Conservation (phyloP, 2,888 invertebrate species). For the Eudasyphora cyanicolor region DNA sequence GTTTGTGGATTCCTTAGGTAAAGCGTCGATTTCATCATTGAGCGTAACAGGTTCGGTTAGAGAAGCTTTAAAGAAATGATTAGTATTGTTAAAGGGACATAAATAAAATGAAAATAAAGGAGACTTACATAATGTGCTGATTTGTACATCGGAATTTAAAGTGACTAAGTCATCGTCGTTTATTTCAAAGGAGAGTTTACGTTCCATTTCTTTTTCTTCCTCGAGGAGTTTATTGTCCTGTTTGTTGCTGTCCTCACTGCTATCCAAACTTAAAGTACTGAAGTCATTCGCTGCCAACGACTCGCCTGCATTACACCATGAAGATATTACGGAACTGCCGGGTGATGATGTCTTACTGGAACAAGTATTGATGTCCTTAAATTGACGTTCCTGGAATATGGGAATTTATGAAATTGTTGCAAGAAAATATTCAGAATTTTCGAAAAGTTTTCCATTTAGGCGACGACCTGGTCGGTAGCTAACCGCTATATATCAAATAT, state of each 20-base stretch:
- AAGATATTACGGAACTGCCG: conserved; percentile 76
- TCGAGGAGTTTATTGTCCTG: conserved; percentile 63
- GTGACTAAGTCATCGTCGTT: conserved; percentile 72
- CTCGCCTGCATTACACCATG: conserved; percentile 83
- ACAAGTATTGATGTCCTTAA: conserved; percentile 70
- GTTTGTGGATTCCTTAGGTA: conserved; percentile 18
- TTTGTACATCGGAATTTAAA: conserved; percentile 74
- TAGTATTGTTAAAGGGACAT: too few relatives aligned
- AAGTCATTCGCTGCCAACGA: conserved; percentile 84
- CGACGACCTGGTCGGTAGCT: too few relatives aligned
- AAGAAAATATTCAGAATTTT: too few relatives aligned
- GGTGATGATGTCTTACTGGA: conserved; percentile 75
- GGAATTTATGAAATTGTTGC: too few relatives aligned
- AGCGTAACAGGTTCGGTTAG: conserved; percentile 66
- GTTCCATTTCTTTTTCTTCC: conserved; percentile 47
- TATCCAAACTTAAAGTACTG: conserved; percentile 81
- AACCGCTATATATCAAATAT: too few relatives aligned
- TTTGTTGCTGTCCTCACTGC: conserved; percentile 77
- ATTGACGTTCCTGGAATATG: conserved; percentile 55
- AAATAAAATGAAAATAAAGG: too few relatives aligned
- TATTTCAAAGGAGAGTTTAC: conserved; percentile 71
- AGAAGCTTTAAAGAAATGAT: conserved; percentile 67
- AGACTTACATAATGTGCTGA: conserved; percentile 77
- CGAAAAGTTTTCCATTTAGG: too few relatives aligned
- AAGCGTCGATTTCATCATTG: conserved; percentile 53